Percentiles rank a stretch among this genome's conserved stretches.
These are phyloP conservation scores for Hirtodrosophila trivittata DNA, from an alignment of 2,888 invertebrate genomes.

Conservation along the genomic window DNA sequence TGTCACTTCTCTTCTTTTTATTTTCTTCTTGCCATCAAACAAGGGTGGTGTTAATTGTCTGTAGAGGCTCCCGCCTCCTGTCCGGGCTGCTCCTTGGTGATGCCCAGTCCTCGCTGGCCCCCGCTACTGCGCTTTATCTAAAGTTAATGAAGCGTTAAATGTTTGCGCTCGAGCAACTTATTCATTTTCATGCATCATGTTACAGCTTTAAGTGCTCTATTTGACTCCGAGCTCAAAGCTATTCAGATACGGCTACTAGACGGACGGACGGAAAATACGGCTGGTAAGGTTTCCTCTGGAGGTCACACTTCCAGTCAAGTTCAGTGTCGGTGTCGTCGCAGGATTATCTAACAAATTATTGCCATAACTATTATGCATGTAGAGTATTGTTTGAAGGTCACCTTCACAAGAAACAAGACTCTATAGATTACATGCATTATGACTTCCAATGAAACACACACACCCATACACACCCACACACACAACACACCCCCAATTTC, in stretches of 20 bases:
- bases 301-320: slow-evolving; percentile 65
- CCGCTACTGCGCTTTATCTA: slow-evolving; percentile 66
- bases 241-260: slow-evolving; percentile 1
- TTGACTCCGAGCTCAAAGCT: slow-evolving; percentile 37
- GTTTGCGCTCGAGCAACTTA: slow-evolving; percentile 76
- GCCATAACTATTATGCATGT: slow-evolving; percentile 30
- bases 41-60: slow-evolving; percentile 49
- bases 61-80: neutral
- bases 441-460: slow-evolving; percentile 28
- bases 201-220: slow-evolving; percentile 78
- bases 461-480: slow-evolving; percentile 1
- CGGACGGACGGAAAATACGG: slow-evolving; percentile 17
- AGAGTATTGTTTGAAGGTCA: slow-evolving; percentile 46
- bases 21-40: slow-evolving; percentile 11
- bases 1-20: slow-evolving; percentile 1
- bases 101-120: slow-evolving; percentile 16
- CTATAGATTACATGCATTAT: slow-evolving; percentile 25
- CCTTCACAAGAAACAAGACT: slow-evolving; percentile 31
- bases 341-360: slow-evolving; percentile 13
- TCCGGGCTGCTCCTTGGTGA: too few relatives aligned
- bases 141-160: slow-evolving; percentile 80
- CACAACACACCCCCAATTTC: slow-evolving; percentile 3
- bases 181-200: slow-evolving; percentile 76
- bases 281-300: slow-evolving; percentile 39
- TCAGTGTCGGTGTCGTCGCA: slow-evolving; percentile 60